phyloP scores from a whole-genome alignment of 2,888 invertebrate species.

The Calliphora vomitoria region DNA sequence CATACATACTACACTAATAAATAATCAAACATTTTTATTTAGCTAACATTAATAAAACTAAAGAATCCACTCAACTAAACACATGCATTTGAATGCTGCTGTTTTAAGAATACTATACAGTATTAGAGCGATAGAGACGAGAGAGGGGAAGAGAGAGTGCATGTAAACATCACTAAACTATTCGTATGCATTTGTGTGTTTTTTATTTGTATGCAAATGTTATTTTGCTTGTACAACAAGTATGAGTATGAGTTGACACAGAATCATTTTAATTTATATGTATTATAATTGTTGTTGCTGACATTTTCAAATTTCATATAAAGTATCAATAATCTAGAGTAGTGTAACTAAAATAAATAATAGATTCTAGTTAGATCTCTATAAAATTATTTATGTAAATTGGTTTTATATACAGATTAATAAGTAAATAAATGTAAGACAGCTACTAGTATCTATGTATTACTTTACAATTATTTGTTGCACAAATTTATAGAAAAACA shows the following conservation, averaged over 20 bases:
- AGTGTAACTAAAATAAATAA: conserved; percentile 14
- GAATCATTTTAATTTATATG: too few species aligned
- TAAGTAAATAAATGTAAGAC: not conserved
- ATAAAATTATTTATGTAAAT: not conserved
- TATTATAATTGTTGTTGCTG: not conserved
- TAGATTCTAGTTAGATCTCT: conserved; percentile 18
- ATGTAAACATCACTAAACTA: not conserved
- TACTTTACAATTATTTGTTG: not conserved
- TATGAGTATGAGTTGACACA: too few species aligned
- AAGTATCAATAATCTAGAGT: conserved; percentile 34
- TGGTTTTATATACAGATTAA: too few species aligned
- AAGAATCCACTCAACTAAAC: too few species aligned
- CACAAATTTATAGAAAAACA: not conserved
- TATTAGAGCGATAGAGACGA: too few species aligned
- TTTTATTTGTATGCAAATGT: not conserved
- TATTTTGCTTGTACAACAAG: not conserved
- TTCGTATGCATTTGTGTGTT: not conserved
- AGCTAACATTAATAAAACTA: too few species aligned
- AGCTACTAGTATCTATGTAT: too few species aligned
- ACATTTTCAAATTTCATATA: conserved; percentile 19
- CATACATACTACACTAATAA: too few species aligned
- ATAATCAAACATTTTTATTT: too few species aligned
- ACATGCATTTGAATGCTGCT: too few species aligned
- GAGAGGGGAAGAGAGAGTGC: too few species aligned
- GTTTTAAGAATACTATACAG: too few species aligned